These are phyloP conservation scores for Bradysia coprophila DNA, from an alignment of 1,140 invertebrate species.

Conservation along the genomic window DNA sequence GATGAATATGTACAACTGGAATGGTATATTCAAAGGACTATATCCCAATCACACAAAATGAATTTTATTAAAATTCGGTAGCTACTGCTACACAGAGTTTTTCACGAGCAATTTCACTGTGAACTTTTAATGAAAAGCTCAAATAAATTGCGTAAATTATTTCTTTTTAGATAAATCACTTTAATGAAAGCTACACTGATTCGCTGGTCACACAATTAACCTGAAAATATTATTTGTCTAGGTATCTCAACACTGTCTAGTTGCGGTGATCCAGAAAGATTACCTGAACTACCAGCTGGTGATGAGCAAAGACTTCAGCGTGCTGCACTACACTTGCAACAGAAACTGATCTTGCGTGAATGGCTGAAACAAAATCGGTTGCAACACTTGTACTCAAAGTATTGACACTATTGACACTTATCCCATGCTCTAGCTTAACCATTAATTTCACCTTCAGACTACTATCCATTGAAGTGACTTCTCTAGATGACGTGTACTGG, in stretches of 20 bases:
- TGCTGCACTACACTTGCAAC: conserved; percentile 54
- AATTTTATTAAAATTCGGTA: too few species aligned
- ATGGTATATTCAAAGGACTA: too few species aligned
- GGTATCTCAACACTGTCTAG: conserved; percentile 64
- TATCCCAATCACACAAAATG: too few species aligned
- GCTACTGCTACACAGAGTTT: too few species aligned
- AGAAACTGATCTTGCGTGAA: conserved; percentile 58
- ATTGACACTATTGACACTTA: conserved; percentile 9
- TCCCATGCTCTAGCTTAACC: too few species aligned
- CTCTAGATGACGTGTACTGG: conserved; percentile 75
- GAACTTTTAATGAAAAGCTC: too few species aligned
- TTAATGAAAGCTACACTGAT: too few species aligned
- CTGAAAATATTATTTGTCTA: conserved; percentile 19
- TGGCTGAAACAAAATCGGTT: conserved; percentile 57
- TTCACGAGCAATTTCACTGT: too few species aligned
- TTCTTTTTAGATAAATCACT: too few species aligned
- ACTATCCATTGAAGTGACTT: conserved; percentile 58
- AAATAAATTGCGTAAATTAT: too few species aligned
- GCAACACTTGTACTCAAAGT: conserved; percentile 58
- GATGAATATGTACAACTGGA: too few species aligned
- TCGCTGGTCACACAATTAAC: too few species aligned
- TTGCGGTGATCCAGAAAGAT: conserved; percentile 42
- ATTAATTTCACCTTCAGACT: conserved; percentile 29
- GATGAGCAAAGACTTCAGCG: conserved; percentile 61
- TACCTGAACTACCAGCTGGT: conserved; percentile 56